Evolutionary conservation across 2,888 invertebrate species (phyloP).

Genomic region (Amiota minor): DNA sequence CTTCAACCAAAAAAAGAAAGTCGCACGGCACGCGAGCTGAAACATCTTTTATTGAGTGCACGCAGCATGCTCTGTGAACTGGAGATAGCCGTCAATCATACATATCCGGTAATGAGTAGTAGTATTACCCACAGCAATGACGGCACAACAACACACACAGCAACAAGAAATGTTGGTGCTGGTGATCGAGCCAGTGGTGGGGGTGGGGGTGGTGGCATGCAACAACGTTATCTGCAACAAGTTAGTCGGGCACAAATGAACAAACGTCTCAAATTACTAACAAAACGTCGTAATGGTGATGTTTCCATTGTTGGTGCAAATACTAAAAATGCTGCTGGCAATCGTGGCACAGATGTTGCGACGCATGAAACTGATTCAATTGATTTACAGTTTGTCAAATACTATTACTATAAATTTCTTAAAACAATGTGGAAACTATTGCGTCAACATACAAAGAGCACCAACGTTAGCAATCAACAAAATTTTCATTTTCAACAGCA

Average conservation of each 20-base stretch:
- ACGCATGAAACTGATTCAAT: conserved; percentile 60
- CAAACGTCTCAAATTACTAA: conserved; percentile 65
- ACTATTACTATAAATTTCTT: conserved; percentile 67
- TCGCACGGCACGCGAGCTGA: conserved; percentile 61
- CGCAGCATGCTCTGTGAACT: conserved; percentile 70
- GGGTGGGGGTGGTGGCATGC: conserved; percentile 12
- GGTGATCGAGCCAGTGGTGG: too few species aligned
- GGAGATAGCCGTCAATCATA: conserved; percentile 72
- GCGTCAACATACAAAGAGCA: conserved; percentile 55
- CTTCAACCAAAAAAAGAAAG: conserved; percentile 60
- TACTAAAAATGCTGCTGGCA: conserved; percentile 4
- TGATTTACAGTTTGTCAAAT: conserved; percentile 69
- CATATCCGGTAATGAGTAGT: conserved; percentile 47
- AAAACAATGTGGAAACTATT: conserved; percentile 66
- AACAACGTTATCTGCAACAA: conserved; percentile 48
- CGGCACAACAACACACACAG: conserved; percentile 18
- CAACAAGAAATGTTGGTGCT: too few species aligned
- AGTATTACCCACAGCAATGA: neutral
- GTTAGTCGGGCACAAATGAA: conserved; percentile 65
- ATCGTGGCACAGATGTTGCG: conserved; percentile 22
- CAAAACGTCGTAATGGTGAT: conserved; percentile 52
- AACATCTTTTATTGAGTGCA: conserved; percentile 62
- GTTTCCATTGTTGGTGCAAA: neutral
- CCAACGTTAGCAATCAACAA: conserved; percentile 27
- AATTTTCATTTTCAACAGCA: conserved; percentile 35